Conservation (phyloP, 2,797 vertebrate genomes). For the Prionace glauca region DNA sequence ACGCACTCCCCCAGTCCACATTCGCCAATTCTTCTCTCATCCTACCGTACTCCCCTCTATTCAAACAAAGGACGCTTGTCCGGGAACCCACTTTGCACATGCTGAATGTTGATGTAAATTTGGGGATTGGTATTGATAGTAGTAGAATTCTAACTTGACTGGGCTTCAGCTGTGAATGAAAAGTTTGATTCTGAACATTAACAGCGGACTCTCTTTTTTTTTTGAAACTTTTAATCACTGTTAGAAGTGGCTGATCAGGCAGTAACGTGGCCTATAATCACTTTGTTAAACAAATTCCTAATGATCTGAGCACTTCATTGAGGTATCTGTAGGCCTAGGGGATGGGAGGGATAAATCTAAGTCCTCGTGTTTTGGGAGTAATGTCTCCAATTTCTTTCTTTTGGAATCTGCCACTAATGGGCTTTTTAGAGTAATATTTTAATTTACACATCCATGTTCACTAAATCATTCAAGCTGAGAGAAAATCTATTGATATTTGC, state of each 20-base stretch:
- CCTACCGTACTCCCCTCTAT: too few species aligned
- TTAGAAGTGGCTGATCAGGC: not conserved
- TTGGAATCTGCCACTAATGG: not conserved
- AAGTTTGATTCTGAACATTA: not conserved
- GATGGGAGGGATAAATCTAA: not conserved
- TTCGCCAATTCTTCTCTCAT: too few species aligned
- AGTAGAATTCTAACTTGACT: not conserved
- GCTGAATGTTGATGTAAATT: not conserved
- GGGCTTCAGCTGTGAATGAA: not conserved
- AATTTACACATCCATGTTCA: not conserved
- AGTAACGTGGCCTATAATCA: not conserved
- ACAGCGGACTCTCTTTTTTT: too few species aligned
- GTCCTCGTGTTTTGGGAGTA: not conserved
- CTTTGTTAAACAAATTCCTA: not conserved
- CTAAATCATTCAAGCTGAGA: not conserved
- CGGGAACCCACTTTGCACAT: too few species aligned
- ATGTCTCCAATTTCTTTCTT: not conserved
- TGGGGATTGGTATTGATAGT: not conserved
- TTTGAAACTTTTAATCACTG: not conserved
- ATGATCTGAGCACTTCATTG: not conserved
- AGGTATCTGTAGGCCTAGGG: not conserved
- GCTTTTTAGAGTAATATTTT: not conserved
- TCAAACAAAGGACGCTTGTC: too few species aligned
- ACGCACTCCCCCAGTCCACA: too few species aligned
- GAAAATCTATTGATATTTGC: too few species aligned